Evolutionary conservation across 2,113 vertebrate genomes (phyloP).

Genomic region (Arenaria interpres): DNA sequence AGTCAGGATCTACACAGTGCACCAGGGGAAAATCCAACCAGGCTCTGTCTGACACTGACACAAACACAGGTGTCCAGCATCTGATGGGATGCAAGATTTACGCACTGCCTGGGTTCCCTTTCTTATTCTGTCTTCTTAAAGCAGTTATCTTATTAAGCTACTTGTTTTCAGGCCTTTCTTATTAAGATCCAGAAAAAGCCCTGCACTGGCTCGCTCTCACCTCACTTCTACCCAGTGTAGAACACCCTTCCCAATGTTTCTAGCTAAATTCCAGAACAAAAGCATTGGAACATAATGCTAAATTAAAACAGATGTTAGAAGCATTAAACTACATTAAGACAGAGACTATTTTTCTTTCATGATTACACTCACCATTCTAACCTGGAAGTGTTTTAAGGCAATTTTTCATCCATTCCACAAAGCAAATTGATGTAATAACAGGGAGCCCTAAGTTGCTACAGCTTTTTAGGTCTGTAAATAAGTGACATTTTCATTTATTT

Average conservation of each 20-base stretch:
- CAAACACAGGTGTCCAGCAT: neutral
- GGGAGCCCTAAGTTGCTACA: neutral
- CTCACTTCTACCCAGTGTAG: fast-evolving
- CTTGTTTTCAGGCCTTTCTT: neutral
- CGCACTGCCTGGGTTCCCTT: neutral
- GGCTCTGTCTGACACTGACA: neutral
- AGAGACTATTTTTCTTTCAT: neutral
- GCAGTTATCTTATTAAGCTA: neutral
- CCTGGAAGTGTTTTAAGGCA: neutral
- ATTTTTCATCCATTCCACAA: neutral
- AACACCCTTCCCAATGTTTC: neutral
- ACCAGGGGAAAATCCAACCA: neutral
- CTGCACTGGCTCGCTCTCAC: neutral
- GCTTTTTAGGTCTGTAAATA: neutral
- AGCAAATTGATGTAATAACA: neutral
- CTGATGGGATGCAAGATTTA: neutral
- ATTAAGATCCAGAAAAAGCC: neutral
- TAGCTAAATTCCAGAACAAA: neutral
- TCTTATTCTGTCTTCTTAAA: neutral
- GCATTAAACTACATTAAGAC: neutral
- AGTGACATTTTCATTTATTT: neutral
- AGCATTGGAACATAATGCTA: neutral
- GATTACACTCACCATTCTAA: neutral
- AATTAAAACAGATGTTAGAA: neutral
- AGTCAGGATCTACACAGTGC: neutral